A percentile compares a stretch with the other conserved stretches of the same genome.
phyloP scores from a whole-genome alignment of 2,888 invertebrate genomes.

The Drosophila heteroneura region DNA sequence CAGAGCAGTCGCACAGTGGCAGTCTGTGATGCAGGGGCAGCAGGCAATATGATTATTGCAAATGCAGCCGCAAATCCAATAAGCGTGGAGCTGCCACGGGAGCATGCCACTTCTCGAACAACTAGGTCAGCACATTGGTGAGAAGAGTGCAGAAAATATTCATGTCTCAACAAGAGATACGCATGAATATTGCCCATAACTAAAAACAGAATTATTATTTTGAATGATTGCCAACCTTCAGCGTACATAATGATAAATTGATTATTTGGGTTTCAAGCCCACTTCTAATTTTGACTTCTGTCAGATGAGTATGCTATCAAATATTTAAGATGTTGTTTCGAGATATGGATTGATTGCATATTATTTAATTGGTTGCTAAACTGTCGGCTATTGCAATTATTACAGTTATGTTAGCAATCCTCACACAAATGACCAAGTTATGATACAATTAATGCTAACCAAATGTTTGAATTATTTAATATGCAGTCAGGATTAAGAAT shows the following conservation, averaged over 20 bases:
- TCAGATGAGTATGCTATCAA: not conserved
- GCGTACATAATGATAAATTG: not conserved
- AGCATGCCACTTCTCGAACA: slow-evolving; percentile 36
- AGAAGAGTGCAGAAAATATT: slow-evolving; percentile 15
- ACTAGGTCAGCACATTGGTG: slow-evolving; percentile 58
- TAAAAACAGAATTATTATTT: not conserved
- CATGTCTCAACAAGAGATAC: slow-evolving; percentile 6
- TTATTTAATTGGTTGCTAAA: not conserved
- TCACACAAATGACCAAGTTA: not conserved
- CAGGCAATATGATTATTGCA: slow-evolving; percentile 66
- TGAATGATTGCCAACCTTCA: slow-evolving; percentile 1
- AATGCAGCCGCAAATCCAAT: slow-evolving; percentile 61
- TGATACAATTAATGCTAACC: not conserved
- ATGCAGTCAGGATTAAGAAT: no score
- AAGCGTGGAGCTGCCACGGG: slow-evolving; percentile 36
- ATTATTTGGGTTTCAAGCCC: no score
- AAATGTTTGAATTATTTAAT: no score
- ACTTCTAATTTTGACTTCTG: not conserved
- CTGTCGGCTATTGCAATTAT: not conserved
- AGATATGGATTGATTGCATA: not conserved
- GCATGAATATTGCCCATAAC: slow-evolving; percentile 19
- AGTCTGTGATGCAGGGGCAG: slow-evolving; percentile 14
- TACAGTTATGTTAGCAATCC: not conserved
- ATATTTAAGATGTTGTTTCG: not conserved
- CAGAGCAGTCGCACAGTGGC: slow-evolving; percentile 7